Evolutionary conservation across 1,140 invertebrate species (phyloP).

Genomic region (Lucilia cuprina): DNA sequence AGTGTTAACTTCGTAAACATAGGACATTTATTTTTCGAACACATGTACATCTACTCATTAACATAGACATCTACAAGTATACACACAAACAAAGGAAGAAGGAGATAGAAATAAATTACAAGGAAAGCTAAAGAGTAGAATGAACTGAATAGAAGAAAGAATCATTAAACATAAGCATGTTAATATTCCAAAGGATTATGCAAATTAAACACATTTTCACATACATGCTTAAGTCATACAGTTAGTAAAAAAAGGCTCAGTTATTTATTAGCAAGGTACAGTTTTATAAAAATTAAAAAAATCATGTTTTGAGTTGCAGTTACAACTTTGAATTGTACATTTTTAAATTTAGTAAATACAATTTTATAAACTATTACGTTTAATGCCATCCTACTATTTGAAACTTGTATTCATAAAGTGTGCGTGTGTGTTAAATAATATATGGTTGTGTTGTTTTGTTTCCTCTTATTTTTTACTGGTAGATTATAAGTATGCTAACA

Average conservation of each 20-base stretch:
- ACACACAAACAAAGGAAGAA: background rate
- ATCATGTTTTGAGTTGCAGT: too few relatives aligned
- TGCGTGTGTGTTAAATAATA: too few relatives aligned
- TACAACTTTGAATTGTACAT: too few relatives aligned
- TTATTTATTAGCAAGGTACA: background rate
- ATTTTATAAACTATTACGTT: too few relatives aligned
- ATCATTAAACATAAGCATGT: constrained; percentile 11
- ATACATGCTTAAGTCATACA: background rate
- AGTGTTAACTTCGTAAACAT: too few relatives aligned
- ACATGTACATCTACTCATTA: background rate
- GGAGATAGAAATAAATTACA: background rate
- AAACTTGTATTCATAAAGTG: too few relatives aligned
- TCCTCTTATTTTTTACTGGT: too few relatives aligned
- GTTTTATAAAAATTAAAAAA: too few relatives aligned
- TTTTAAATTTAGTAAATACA: too few relatives aligned
- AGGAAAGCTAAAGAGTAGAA: background rate
- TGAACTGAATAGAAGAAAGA: constrained; percentile 2
- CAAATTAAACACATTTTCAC: background rate
- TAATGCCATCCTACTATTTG: too few relatives aligned
- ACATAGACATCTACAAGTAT: background rate
- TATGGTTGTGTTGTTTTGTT: too few relatives aligned
- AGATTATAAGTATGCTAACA: background rate
- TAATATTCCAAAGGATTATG: constrained; percentile 7
- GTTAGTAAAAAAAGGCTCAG: background rate
- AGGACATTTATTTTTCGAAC: too few relatives aligned